Evolutionary conservation across 1,140 invertebrate species (phyloP), one percentile per base, ranked within the genome.

Genomic region (Eufriesea mexicana): DNA sequence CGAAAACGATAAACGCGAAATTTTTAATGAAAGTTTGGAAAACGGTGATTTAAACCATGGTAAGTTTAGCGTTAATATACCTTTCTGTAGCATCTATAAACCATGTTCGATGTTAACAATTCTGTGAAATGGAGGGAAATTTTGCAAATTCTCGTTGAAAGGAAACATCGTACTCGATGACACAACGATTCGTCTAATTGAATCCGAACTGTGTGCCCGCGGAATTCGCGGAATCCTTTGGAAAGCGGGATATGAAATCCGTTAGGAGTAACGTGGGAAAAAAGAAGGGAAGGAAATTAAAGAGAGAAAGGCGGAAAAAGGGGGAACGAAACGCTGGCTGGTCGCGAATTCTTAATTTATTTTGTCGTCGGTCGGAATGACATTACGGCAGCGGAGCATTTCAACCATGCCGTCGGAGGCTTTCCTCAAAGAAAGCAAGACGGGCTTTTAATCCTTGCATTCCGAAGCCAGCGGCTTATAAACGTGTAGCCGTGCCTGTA

Each of bases 391-490:
- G 16, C 64, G 42, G 16, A 35, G 57, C 51, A 57, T 76, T 67
- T 64, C 62, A 61, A 28, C 35, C 47, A n/a, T 9, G 71, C 42
- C 42, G 47, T 42, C 20, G 57, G 47, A 54, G 35, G 54, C 5
- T 12, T 66, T 55, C 59, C 42, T 70, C 35, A 75, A 85, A 86
- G 85, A 82, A 84, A 83, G 83, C 68, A 72, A 68, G 78, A 76
- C 79, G 59, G 51, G 79, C 84, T 85, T 84, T 89, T 92, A 91
- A 92, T 92, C 84, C 83, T 71, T 47, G 82, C 88, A 90, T 87
- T 89, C 89, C 89, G 81, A 85, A 87, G 62, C 57, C 66, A 51
- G 23, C 86, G 70, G 89, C 86, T 92, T 90, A 90, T 89, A 89
- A 84, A 85, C 71, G 62, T 90, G 84, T 89, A 88, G 75, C 80